Base-by-base conservation (phyloP, 2,888 invertebrate species). In the Tenthredo amoena region DNA sequence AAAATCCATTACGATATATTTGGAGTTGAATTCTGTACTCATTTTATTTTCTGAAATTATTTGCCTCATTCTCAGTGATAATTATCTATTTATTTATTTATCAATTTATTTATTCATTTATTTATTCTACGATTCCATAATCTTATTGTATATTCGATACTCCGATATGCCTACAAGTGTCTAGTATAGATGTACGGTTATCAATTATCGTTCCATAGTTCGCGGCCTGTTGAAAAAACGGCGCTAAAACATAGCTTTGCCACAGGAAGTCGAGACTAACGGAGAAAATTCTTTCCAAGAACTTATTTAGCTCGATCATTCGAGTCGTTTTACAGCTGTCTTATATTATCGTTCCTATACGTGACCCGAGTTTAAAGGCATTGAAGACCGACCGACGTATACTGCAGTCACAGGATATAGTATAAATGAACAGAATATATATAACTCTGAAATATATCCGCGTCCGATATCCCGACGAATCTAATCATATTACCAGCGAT, bases 281-380 rank as follows among this genome's bases (percentile, higher is more conserved):
- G 47, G 76, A 76, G 26, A 76, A 47, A 21, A 62, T 47, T 76
- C 26, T 76, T 76, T 76, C 76, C 76, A 2, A 47, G 76, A 76
- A 76, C 47, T 40, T 76, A 76, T 76, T 76, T 76, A 76, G 76
- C 76, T 76, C 76, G 47, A 76, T 43, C 76, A 47, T 76, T 76
- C 43, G 26, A 76, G 47, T 21, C 26, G 47, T 76, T 76, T 47
- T 76, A 76, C 76, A 47, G 15, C 76, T 76, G 76, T 76, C 76
- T 76, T 26, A 31, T 71, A 43, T 47, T 47, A 40, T 47, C 37
- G 47, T 40, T 18, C 1, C 12, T 40, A 37, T 74, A 76, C 76
- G 47, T 76, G 76, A 76, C 26, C 26, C 76, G 76, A 47, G 76
- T 76, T 47, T 10, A 21, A 76, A 76, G 12, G 43, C 47, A 26